phyloP scores from a whole-genome alignment of 1,140 invertebrate genomes.

The Bombus waltoni region DNA sequence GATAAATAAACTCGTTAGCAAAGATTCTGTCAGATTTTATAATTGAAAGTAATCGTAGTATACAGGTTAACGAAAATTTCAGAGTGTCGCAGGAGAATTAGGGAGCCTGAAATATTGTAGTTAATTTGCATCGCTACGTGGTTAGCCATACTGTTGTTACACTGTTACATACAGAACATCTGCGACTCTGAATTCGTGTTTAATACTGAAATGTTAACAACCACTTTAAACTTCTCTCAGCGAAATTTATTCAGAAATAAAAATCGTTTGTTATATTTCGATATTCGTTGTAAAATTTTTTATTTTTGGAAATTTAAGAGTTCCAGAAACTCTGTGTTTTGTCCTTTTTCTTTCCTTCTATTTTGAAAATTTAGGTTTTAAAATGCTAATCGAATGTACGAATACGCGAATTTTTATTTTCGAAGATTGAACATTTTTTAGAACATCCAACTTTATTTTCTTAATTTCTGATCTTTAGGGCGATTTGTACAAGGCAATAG shows the following conservation, averaged over 20 bases:
- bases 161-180: not conserved
- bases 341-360: too few species aligned
- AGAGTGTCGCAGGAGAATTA: not conserved
- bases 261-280: not conserved
- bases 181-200: not conserved
- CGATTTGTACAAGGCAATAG: too few species aligned
- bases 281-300: not conserved
- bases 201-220: not conserved
- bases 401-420: too few species aligned
- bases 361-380: too few species aligned
- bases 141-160: too few species aligned
- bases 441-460: too few species aligned
- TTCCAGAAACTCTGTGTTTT: too few species aligned
- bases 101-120: not conserved
- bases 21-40: not conserved
- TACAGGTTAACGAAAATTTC: not conserved
- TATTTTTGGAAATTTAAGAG: not conserved
- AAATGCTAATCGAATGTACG: too few species aligned
- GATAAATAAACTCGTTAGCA: not conserved
- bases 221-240: not conserved
- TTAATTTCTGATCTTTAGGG: too few species aligned
- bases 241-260: not conserved
- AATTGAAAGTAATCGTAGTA: not conserved
- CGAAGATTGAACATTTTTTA: too few species aligned
- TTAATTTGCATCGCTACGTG: constrained; percentile 21